Conservation (phyloP, 37 sponge, comb jelly and placozoan genomes). For the Cliona cf. orientalis region DNA sequence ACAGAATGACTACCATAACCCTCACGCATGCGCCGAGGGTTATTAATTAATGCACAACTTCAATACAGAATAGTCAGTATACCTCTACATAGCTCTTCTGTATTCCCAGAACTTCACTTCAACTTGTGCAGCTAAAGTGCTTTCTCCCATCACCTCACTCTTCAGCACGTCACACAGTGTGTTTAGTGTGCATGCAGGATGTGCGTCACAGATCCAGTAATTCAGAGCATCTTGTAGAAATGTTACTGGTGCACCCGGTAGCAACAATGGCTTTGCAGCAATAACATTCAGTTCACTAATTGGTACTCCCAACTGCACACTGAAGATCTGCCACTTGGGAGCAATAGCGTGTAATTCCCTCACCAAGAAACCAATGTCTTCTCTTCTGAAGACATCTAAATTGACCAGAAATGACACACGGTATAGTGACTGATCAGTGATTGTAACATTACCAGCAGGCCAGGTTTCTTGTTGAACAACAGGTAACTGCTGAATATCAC, state of each 20-base stretch:
- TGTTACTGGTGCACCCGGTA: background rate
- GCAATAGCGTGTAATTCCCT: background rate
- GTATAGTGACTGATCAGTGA: too few species aligned
- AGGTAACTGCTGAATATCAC: too few species aligned
- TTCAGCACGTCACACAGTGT: conserved; percentile 3
- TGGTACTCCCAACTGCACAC: conserved; percentile 6
- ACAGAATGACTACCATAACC: too few species aligned
- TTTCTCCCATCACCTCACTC: background rate
- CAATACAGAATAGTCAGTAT: too few species aligned
- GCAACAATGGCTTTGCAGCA: background rate
- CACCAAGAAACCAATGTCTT: background rate
- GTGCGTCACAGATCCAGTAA: background rate
- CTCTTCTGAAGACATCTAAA: background rate
- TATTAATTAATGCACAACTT: too few species aligned
- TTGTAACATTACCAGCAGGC: too few species aligned
- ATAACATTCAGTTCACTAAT: background rate
- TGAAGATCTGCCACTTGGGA: background rate
- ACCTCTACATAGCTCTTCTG: conserved; percentile 31
- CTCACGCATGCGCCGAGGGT: too few species aligned
- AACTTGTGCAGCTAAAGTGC: background rate
- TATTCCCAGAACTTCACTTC: background rate
- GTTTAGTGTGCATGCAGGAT: background rate
- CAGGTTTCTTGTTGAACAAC: too few species aligned
- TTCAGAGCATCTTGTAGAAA: conserved; percentile 21
- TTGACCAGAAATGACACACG: too few species aligned